phyloP scores from a whole-genome alignment of 2,888 invertebrate species.

The Cephalotes varians region DNA sequence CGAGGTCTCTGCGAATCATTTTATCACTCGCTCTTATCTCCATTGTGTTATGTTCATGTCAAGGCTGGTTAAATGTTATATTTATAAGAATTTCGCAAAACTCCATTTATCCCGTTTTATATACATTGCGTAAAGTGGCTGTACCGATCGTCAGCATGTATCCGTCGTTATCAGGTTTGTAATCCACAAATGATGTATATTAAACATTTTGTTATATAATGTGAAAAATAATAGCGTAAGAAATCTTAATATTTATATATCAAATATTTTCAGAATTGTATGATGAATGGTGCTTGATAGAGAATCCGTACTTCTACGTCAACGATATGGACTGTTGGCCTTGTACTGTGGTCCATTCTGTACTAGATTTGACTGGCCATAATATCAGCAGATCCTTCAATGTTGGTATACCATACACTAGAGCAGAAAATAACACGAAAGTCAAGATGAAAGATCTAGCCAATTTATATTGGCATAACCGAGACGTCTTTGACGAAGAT shows the following conservation, averaged over 20 bases:
- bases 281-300: constrained; percentile 94
- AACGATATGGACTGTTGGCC: constrained; percentile 95
- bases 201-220: not conserved
- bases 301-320: constrained; percentile 94
- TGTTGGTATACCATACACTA: constrained; percentile 88
- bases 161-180: constrained; percentile 91
- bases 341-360: constrained; percentile 90
- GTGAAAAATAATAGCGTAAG: not conserved
- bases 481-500: constrained; percentile 88
- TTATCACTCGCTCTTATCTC: constrained; percentile 81
- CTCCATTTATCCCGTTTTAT: constrained; percentile 93
- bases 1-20: constrained; percentile 70
- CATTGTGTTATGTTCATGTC: constrained; percentile 85
- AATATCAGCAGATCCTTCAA: constrained; percentile 86
- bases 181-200: not conserved
- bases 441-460: constrained; percentile 87
- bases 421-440: constrained; percentile 88
- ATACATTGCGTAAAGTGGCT: constrained; percentile 90
- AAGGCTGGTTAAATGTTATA: constrained; percentile 89
- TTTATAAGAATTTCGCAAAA: constrained; percentile 92
- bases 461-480: constrained; percentile 88
- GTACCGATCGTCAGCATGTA: constrained; percentile 92
- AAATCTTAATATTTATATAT: not conserved
- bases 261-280: constrained; percentile 88
- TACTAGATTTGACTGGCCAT: constrained; percentile 89